These are phyloP conservation scores for Sceloporus tristichus DNA, from an alignment of 2,113 vertebrate genomes.

Conservation along the genomic window DNA sequence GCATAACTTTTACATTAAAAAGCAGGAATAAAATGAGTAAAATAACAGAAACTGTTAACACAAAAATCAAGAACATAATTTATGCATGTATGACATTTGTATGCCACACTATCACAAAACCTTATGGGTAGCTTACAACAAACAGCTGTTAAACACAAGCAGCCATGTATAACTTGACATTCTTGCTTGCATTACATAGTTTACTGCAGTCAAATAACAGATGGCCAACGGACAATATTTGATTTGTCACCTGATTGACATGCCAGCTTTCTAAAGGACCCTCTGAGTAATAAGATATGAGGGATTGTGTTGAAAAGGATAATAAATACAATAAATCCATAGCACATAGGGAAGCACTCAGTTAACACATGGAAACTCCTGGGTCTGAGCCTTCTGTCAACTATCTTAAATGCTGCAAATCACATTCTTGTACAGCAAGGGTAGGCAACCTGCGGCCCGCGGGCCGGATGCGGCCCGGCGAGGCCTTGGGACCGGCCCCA, in stretches of 20 bases:
- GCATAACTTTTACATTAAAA: background rate
- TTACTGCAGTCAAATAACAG: background rate
- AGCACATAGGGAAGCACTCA: background rate
- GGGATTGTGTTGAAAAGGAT: background rate
- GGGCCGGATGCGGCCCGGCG: too few relatives aligned
- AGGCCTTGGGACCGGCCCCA: too few relatives aligned
- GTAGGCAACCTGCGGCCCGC: too few relatives aligned
- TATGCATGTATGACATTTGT: too few relatives aligned
- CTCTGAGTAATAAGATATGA: background rate
- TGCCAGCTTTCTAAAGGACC: background rate
- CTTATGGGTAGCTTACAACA: background rate
- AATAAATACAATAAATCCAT: background rate
- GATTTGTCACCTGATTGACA: background rate
- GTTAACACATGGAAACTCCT: background rate
- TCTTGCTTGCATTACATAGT: background rate
- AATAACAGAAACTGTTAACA: background rate
- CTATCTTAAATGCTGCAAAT: background rate
- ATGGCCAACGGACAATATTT: background rate
- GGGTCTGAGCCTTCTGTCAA: background rate
- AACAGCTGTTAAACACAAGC: background rate
- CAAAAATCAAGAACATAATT: background rate
- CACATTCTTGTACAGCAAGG: background rate
- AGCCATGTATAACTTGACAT: background rate
- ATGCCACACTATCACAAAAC: background rate
- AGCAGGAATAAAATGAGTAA: background rate